Conservation (phyloP, 2,113 vertebrate species). For the Vireo altiloquus region DNA sequence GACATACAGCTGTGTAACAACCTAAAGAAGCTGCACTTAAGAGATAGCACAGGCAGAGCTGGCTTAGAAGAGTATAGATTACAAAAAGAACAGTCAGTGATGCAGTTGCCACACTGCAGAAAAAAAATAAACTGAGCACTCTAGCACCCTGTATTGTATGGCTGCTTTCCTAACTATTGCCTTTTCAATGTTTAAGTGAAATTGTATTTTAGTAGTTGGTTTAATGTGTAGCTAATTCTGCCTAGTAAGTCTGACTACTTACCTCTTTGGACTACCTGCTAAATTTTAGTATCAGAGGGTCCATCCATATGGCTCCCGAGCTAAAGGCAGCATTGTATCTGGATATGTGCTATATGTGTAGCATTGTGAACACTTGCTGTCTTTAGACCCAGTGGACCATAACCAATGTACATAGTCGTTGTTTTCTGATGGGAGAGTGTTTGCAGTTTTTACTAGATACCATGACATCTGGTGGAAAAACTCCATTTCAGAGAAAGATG, state of each 20-base stretch:
- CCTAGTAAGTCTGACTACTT: not conserved
- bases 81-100: not conserved
- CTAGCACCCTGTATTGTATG: not conserved
- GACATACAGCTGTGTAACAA: not conserved
- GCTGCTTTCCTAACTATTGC: not conserved
- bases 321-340: not conserved
- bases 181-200: not conserved
- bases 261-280: not conserved
- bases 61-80: not conserved
- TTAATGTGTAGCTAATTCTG: not conserved
- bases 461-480: not conserved
- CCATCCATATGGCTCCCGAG: not conserved
- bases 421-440: not conserved
- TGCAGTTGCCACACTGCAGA: not conserved
- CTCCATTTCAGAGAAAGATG: not conserved
- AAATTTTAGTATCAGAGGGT: not conserved
- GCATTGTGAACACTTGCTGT: not conserved
- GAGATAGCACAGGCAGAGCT: not conserved
- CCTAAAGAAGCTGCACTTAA: not conserved
- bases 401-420: fast-evolving
- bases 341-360: not conserved
- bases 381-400: not conserved
- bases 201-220: not conserved
- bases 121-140: not conserved
- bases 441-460: not conserved